Base-by-base conservation (phyloP, 2,888 invertebrate species). In the Rhagonycha lutea region DNA sequence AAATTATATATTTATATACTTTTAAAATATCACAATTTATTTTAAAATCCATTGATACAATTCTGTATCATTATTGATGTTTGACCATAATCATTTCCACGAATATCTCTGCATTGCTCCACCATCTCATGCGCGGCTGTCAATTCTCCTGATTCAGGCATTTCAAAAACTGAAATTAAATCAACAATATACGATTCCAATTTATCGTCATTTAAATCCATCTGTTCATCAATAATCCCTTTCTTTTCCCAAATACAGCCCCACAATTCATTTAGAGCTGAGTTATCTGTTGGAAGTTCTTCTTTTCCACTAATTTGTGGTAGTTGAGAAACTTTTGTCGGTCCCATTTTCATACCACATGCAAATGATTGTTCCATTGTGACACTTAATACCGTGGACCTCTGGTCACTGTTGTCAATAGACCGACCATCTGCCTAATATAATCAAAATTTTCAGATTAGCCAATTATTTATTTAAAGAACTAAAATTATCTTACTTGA, bases 161-260 rank as follows among this genome's bases (percentile, higher is more conserved):
- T 9, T 68, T 14, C 68, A 12, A 65, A 29, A 9, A 72, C 23
- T 14, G 67, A 23, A n/a, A 67, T 9, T 60, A 72, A 26, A 61
- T 72, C 67, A 14, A 62, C 14, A 14, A 72, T 26, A 24, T 72
- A 72, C 3, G 18, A 14, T 23, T 60, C 23, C 32, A 72, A 67
- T 8, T 65, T 47, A 60, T 32, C 67, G 14, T 14, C 29, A 26
- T 18, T n/a, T 10, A 72, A 23, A 28, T 1, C 23, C 47, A 1
- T 47, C 7, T n/a, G 23, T n/a, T n/a, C 18, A 60, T 32, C 60
- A 18, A 72, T 28, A 24, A 72, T 72, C 14, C 67, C 67, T 60
- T 72, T 72, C 24, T 67, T 72, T 29, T 47, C 24, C 65, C 65
- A 72, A 67, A 72, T 47, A 12, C 72, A 72, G 14, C 67, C 67